These are phyloP conservation scores for Cromileptes altivelis DNA, from an alignment of 2,113 vertebrate species.

Conservation along the genomic window DNA sequence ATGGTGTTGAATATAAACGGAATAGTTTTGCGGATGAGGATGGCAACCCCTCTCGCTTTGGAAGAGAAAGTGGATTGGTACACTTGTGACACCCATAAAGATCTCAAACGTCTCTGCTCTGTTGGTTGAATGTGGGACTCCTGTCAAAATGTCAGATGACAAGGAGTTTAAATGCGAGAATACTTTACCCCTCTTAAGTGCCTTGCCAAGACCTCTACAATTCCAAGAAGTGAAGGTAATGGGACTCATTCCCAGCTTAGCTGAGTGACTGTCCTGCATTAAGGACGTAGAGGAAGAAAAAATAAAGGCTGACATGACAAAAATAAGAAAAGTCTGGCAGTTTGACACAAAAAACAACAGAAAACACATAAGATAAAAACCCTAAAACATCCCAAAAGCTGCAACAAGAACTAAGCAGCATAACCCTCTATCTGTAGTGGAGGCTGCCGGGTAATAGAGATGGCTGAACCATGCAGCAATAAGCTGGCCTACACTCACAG, in stretches of 20 bases:
- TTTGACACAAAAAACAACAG: too few relatives aligned
- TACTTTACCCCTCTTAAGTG: not conserved
- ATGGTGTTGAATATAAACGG: not conserved
- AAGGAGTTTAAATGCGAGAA: not conserved
- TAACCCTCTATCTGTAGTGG: too few relatives aligned
- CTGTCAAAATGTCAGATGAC: not conserved
- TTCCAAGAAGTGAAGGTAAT: not conserved
- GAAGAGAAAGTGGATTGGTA: not conserved
- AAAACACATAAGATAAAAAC: too few relatives aligned
- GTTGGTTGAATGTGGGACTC: not conserved
- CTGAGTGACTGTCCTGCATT: not conserved
- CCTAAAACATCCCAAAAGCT: too few relatives aligned
- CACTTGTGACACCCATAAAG: not conserved
- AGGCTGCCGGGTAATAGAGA: too few relatives aligned
- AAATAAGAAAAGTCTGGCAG: too few relatives aligned
- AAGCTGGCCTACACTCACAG: too few relatives aligned
- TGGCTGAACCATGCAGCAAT: too few relatives aligned
- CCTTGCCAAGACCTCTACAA: not conserved
- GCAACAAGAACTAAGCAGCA: too few relatives aligned
- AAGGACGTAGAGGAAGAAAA: rapidly evolving
- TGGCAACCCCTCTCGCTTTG: not conserved
- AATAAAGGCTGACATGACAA: not conserved
- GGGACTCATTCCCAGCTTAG: not conserved
- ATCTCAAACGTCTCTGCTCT: not conserved
- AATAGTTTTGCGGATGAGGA: not conserved